These are phyloP conservation scores for Pontoporia blainvillei DNA, from an alignment of 2,113 vertebrate genomes.

Conservation along the genomic window DNA sequence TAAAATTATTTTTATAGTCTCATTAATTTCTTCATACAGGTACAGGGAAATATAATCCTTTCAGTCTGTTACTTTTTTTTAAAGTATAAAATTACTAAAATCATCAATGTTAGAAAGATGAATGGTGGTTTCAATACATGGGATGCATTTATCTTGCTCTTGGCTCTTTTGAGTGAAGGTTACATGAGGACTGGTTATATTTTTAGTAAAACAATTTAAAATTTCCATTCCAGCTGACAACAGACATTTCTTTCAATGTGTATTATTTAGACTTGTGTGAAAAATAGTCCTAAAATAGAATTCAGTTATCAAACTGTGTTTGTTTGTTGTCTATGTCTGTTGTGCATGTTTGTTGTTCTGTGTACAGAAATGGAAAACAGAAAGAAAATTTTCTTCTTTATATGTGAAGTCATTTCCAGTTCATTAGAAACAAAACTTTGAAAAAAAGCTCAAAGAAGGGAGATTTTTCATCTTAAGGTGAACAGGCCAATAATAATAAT, in stretches of 20 bases:
- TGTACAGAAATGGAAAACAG: conserved; percentile 19
- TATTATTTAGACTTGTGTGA: conserved; percentile 29
- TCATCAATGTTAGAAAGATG: neutral
- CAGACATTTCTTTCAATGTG: neutral
- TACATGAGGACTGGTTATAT: neutral
- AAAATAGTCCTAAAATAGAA: conserved; percentile 32
- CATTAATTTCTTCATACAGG: neutral
- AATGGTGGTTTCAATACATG: neutral
- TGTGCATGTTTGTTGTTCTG: neutral
- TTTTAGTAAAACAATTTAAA: conserved; percentile 37
- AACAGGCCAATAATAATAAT: neutral
- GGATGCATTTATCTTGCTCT: neutral
- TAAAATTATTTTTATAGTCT: neutral
- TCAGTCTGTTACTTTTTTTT: neutral
- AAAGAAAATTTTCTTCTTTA: neutral
- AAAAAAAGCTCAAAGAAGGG: neutral
- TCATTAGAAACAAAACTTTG: neutral
- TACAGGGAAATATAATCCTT: neutral
- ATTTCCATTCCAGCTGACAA: conserved; percentile 11
- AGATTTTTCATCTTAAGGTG: neutral
- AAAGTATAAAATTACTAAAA: neutral
- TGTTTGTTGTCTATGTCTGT: neutral
- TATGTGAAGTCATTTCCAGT: neutral
- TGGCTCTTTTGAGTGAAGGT: neutral
- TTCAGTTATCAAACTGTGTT: conserved; percentile 1